Base-by-base conservation (phyloP, 2,797 vertebrate genomes). In the Gymnoscopelus microlampas region DNA sequence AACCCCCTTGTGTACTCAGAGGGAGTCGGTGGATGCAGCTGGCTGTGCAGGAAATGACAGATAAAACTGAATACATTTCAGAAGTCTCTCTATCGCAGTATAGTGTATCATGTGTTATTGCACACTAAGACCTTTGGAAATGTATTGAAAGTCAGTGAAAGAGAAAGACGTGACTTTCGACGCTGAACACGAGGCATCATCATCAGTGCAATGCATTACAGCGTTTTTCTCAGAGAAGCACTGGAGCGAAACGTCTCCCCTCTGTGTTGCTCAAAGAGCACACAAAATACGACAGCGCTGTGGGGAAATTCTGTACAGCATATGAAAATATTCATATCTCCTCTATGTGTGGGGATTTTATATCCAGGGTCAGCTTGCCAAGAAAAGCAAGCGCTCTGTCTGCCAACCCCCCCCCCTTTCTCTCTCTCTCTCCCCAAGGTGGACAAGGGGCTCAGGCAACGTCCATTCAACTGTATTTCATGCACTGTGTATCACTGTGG, bases 1-100 rank as follows among this genome's bases (percentile, higher is more conserved):
- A 88, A 89, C 81, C 85, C 86, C 44, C 68, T 69, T 88, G 88
- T 91, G 89, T 90, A 88, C 85, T 85, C 83, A 84, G 78, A 79
- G 71, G 77, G 77, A 76, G 80, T 81, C 83, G 60, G 26, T n/a
- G 63, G 73, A 74, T 23, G 70, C 39, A 44, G 39, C 26, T 23
- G 81, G 72, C 80, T 81, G 73, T 82, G 86, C 78, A 74, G 84
- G 81, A 89, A 88, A 90, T 88, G 90, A 86, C 88, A 81, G 88
- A 91, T 87, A 90, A 51, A 90, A 81, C 84, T 70, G 81, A 81
- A 87, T 85, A 76, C 73, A 85, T 88, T 91, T 88, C 47, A 71
- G 79, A 23, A 13, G 79, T n/a, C 77, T 78, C 71, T 82, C 72
- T 80, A 81, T 84, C 76, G 70, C 78, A 73, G 67, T 66, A 67